Conservation (phyloP, 2,113 vertebrate genomes). For the Donacobius atricapilla region DNA sequence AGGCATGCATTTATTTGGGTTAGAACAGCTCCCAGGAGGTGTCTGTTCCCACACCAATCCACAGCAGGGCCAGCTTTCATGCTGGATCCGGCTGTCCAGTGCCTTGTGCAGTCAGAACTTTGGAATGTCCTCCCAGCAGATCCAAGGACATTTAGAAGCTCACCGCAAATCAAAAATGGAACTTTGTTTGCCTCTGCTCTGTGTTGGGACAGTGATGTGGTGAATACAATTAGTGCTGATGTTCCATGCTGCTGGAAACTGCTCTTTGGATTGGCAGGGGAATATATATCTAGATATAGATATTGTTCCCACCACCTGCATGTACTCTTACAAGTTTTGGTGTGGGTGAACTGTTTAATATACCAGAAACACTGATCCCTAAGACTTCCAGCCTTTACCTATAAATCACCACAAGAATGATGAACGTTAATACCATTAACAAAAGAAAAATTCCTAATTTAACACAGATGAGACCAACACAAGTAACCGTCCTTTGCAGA, state of each 20-base stretch:
- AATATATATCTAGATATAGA: background rate
- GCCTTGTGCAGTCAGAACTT: background rate
- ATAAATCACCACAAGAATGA: background rate
- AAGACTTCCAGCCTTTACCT: background rate
- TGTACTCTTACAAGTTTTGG: background rate
- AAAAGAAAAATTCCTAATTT: background rate
- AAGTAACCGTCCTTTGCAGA: background rate
- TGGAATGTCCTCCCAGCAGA: background rate
- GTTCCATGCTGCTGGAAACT: accelerated
- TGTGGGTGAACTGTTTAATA: background rate
- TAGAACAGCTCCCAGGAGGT: background rate
- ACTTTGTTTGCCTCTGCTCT: background rate
- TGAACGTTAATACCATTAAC: background rate
- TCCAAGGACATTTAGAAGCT: background rate
- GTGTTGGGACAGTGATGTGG: background rate
- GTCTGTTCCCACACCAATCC: background rate
- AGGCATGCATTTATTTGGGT: background rate
- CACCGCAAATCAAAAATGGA: background rate
- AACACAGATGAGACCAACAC: background rate
- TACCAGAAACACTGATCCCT: background rate
- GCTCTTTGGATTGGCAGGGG: background rate
- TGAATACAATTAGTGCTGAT: background rate
- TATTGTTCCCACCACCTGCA: background rate
- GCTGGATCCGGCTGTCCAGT: background rate
- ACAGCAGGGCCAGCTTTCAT: background rate